Evolutionary conservation across 2,113 vertebrate species (phyloP).

Genomic region (Macroglossus sobrinus): DNA sequence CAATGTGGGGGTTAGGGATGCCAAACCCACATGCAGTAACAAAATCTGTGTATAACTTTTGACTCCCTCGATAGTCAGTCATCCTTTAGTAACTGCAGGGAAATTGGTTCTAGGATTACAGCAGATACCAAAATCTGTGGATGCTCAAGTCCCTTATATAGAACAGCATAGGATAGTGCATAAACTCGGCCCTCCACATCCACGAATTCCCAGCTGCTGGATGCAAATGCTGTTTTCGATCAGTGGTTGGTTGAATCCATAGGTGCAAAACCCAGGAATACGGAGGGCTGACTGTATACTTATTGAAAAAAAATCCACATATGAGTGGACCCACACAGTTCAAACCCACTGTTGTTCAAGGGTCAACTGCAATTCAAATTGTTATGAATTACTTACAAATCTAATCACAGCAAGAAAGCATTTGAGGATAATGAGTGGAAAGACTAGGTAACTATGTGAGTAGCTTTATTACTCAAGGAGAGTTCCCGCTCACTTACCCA

Average conservation of each 20-base stretch:
- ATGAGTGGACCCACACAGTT: background rate
- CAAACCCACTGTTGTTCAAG: background rate
- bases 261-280: background rate
- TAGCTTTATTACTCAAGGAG: background rate
- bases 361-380: background rate
- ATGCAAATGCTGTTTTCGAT: background rate
- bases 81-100: background rate
- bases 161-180: background rate
- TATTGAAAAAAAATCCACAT: background rate
- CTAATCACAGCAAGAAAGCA: background rate
- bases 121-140: background rate
- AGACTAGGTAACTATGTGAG: background rate
- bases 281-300: background rate
- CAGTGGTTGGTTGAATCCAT: background rate
- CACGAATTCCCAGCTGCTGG: background rate
- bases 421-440: background rate
- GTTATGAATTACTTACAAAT: background rate
- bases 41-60: background rate
- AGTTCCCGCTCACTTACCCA: slow-evolving; percentile 85
- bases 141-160: background rate
- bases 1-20: background rate
- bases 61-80: too few species aligned
- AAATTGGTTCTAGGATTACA: background rate
- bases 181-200: background rate
- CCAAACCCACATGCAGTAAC: background rate